Evolutionary conservation across 1,140 invertebrate species (phyloP), one percentile per base, ranked within the genome.

Genomic region (Penaeus indicus): DNA sequence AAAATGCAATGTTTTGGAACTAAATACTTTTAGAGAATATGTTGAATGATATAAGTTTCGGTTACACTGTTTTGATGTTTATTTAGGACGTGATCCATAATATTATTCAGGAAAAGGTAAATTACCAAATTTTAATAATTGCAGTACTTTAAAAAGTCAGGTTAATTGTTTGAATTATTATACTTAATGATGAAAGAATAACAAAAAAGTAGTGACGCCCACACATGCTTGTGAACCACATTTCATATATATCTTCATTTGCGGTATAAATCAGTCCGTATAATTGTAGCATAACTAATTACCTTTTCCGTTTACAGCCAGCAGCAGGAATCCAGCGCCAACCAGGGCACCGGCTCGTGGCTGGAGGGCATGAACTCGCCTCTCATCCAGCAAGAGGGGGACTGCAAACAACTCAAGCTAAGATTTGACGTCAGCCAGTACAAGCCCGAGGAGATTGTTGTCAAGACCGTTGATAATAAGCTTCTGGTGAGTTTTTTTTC

Each of bases 381-480:
- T 8, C 94, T 98, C 62, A 98, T 98, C 92, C 95, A 96, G 92
- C 89, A 91, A 79, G 96, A 97, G 92, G 97, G 97, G 38, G 96
- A 97, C 92, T 96, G 95, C 94, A 98, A 98, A 93, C 95, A 95
- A 92, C 94, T 98, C 64, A 98, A 98, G 92, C 94, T 98, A 25
- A 95, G 97, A 92, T 99, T 98, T 93, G 97, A 99, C 92, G 97
- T 98, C 78, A 97, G 96, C 92, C 97, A 98, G 93, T 98, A 98
- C 93, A 96, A 96, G 78, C 97, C 97, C 19, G 97, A 98, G 92
- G 97, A 99, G 94, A 98, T 99, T 92, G 96, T 98, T 91, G 97
- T 99, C 84, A 98, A 98, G 94, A 98, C 97, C 90, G 97, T 98
- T 82, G 97, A 98, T 94, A 98, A 98, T 93, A 98, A 98, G 94